phyloP scores from a whole-genome alignment of 1,140 invertebrate species.

The Orussus abietinus region DNA sequence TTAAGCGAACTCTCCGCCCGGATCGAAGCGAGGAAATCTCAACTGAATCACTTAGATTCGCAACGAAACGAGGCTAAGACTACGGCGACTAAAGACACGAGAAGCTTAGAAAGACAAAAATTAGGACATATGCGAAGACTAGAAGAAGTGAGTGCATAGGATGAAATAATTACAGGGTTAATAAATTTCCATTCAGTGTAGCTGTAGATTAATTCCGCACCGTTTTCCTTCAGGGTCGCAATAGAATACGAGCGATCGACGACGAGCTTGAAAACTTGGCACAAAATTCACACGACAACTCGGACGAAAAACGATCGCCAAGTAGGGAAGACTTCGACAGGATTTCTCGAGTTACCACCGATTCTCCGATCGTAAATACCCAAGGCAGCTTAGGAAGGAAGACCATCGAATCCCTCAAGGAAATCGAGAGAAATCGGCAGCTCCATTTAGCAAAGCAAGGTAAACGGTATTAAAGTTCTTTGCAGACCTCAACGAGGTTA shows the following conservation, averaged over 20 bases:
- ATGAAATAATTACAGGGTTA: no score
- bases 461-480: no score
- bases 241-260: slow-evolving; percentile 59
- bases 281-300: slow-evolving; percentile 50
- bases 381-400: slow-evolving; percentile 70
- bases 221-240: slow-evolving; percentile 45
- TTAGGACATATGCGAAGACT: slow-evolving; percentile 59
- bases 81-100: slow-evolving; percentile 61
- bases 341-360: slow-evolving; percentile 80
- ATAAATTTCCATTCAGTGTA: no score
- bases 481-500: no score
- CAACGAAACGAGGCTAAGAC: slow-evolving; percentile 62
- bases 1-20: slow-evolving; percentile 64
- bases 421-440: slow-evolving; percentile 84
- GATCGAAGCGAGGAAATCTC: slow-evolving; percentile 61
- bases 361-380: slow-evolving; percentile 70
- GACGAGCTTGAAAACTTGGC: slow-evolving; percentile 59
- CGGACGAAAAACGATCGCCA: slow-evolving; percentile 58
- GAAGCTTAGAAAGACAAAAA: slow-evolving; percentile 61
- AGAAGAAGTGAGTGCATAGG: slow-evolving; percentile 60
- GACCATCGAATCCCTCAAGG: slow-evolving; percentile 83
- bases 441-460: slow-evolving; percentile 87
- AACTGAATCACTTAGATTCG: slow-evolving; percentile 64
- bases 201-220: no score
- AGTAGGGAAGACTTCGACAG: slow-evolving; percentile 82